These are phyloP conservation scores for Heterocephalus glaber DNA, from an alignment of 2,113 vertebrate species.

Conservation along the genomic window DNA sequence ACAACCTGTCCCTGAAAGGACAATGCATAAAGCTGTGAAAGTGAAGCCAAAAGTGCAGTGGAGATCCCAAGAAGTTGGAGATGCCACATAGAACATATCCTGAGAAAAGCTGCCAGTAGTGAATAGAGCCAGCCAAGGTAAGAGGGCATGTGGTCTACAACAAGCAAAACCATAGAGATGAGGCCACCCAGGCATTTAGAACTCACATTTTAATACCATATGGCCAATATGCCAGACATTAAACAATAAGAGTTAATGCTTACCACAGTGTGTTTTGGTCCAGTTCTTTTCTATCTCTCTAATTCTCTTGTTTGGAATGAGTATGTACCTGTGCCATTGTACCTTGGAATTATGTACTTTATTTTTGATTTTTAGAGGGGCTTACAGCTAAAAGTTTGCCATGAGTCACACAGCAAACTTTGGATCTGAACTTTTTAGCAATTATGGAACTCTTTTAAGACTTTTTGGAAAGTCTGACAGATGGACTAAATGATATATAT, in stretches of 20 bases:
- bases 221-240: not conserved
- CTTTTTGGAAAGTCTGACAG: not conserved
- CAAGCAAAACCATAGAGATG: not conserved
- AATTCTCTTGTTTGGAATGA: not conserved
- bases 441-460: not conserved
- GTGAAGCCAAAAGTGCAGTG: not conserved
- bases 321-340: not conserved
- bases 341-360: not conserved
- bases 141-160: not conserved
- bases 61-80: not conserved
- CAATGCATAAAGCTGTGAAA: not conserved
- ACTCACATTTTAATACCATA: not conserved
- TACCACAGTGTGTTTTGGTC: not conserved
- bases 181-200: not conserved
- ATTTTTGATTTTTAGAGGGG: not conserved
- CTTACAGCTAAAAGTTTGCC: not conserved
- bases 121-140: not conserved
- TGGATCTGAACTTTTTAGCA: not conserved
- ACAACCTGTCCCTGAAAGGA: not conserved
- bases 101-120: not conserved
- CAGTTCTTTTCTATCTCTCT: not conserved
- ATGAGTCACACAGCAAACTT: not conserved
- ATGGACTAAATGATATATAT: not conserved
- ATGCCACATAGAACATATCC: not conserved
- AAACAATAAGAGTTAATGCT: not conserved